Evolutionary conservation across 2,113 vertebrate genomes (phyloP).

Genomic region (Lophochroa leadbeateri): DNA sequence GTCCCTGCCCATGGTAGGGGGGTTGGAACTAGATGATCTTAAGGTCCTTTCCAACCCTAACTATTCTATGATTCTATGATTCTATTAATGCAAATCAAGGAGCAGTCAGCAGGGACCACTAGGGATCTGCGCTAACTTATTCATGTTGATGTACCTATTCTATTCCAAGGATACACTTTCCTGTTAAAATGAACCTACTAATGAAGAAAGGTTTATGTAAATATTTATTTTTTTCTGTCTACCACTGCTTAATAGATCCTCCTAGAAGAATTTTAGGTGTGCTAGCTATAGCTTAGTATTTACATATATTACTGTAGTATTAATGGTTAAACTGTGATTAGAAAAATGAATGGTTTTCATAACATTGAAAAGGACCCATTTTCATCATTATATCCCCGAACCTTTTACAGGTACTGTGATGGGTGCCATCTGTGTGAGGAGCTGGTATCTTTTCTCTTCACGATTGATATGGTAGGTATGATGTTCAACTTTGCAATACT

Average conservation of each 20-base stretch:
- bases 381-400: background rate
- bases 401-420: constrained; percentile 9
- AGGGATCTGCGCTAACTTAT: background rate
- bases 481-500: constrained; percentile 55
- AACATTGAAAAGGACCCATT: accelerated
- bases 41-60: too few species aligned
- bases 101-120: background rate
- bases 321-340: background rate
- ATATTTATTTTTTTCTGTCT: background rate
- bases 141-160: background rate
- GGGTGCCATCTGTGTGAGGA: constrained; percentile 30
- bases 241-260: background rate
- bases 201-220: background rate
- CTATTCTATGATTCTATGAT: too few species aligned
- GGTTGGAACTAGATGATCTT: too few species aligned
- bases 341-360: background rate
- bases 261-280: background rate
- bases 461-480: constrained; percentile 37
- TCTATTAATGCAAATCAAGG: background rate
- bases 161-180: background rate
- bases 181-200: background rate
- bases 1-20: too few species aligned
- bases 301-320: too few species aligned
- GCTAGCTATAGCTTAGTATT: background rate
- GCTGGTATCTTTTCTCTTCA: background rate